Evolutionary conservation across 2,888 invertebrate genomes (phyloP), one percentile per base, ranked within the genome.

Genomic region (Drosophila helvetica): DNA sequence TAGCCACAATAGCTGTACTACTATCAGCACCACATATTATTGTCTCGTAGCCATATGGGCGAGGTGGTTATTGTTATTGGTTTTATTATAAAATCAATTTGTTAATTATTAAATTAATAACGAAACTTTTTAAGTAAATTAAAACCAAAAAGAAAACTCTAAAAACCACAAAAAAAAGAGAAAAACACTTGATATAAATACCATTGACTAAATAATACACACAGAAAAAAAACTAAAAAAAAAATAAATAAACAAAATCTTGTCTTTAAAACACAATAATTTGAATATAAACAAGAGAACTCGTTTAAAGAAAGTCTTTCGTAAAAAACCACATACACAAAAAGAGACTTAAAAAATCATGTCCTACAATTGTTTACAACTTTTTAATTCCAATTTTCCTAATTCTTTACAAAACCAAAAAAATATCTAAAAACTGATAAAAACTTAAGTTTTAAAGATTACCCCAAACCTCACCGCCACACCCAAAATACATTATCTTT

Each of bases 1-100:
- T 98, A 93, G 97, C 98, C 93, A 98, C 98, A 93, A 96, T 98
- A 94, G 97, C 97, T 94, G 98, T 98, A 94, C 96, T 98, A 93
- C 96, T 97, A 94, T 97, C 97, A 93, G 98, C 98, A 93, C 98
- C 98, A 91, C 98, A 98, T 95, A 92, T 92, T 92, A 92, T 92
- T 92, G 92, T 92, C 92, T 92, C 92, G 92, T 92, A 92, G 92
- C 92, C 92, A 92, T 92, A 91, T 92, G 92, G 92, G 92, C 92
- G 91, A 91, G 91, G 92, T 92, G 92, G 92, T 92, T 92, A 92
- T 92, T 92, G 92, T 92, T 92, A 92, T 92, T 92, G 92, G 92
- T 92, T 92, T 92, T 92, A 91, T 91, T 91, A 92, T 90, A 92
- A 92, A 92, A 92, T 92, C 92, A 92, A 92, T 92, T 92, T 92